Percentiles rank a stretch among this genome's conserved stretches.
Evolutionary conservation across 2,113 vertebrate species (phyloP).

Genomic region (Aptenodytes forsteri): DNA sequence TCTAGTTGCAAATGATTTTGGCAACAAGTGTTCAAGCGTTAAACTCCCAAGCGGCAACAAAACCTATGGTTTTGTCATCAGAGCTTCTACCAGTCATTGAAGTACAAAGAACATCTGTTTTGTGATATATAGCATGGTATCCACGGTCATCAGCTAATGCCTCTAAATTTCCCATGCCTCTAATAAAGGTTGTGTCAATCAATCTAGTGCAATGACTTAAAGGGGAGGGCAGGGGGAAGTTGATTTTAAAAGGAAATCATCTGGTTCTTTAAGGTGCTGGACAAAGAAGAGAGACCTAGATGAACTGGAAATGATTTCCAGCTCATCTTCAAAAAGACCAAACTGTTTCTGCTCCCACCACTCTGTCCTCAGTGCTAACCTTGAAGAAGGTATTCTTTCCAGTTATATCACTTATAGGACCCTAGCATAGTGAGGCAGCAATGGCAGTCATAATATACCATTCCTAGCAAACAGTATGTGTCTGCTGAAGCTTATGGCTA

Average conservation of each 20-base stretch:
- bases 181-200: neutral
- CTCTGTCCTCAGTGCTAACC: neutral
- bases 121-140: neutral
- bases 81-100: neutral
- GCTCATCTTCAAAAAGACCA: neutral
- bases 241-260: neutral
- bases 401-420: rapidly evolving
- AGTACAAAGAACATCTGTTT: neutral
- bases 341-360: neutral
- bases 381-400: neutral
- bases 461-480: neutral
- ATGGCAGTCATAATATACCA: neutral
- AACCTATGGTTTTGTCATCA: neutral
- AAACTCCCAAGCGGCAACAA: neutral
- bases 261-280: neutral
- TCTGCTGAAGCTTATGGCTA: neutral
- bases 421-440: neutral
- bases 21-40: neutral
- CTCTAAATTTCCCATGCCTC: neutral
- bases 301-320: neutral
- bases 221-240: neutral
- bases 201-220: neutral
- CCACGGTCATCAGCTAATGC: neutral
- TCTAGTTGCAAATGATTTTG: neutral
- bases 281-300: neutral